Evolutionary conservation across 2,797 vertebrate species (phyloP).

Genomic region (Caiman crocodilus): DNA sequence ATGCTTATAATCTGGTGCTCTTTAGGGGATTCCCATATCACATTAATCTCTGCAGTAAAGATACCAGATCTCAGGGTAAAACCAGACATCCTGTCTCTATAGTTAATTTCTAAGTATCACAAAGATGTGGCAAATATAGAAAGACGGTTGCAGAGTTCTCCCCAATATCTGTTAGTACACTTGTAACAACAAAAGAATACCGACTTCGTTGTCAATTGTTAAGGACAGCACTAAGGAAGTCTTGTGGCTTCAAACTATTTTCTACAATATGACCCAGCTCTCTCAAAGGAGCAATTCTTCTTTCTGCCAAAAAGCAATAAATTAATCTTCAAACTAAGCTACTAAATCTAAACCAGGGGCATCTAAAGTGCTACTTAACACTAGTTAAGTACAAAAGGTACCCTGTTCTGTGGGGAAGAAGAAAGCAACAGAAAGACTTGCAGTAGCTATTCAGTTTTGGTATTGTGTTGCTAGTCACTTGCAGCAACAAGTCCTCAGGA

Average conservation of each 20-base stretch:
- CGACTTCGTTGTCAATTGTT: not conserved
- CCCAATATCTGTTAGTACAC: not conserved
- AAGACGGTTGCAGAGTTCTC: not conserved
- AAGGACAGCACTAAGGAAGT: not conserved
- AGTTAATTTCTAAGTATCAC: not conserved
- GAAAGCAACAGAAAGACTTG: not conserved
- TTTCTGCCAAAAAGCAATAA: not conserved
- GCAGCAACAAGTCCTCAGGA: not conserved
- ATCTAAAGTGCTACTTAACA: not conserved
- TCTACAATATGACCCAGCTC: not conserved
- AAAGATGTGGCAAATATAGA: not conserved
- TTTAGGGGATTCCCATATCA: not conserved
- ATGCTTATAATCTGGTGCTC: not conserved
- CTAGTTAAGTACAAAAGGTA: not conserved
- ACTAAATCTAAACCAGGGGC: not conserved
- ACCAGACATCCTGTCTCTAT: not conserved
- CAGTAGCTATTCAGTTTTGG: not conserved
- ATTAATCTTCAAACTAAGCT: constrained; percentile 24
- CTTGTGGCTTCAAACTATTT: not conserved
- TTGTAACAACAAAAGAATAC: not conserved
- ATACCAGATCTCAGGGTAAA: not conserved
- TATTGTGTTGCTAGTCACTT: too few species aligned
- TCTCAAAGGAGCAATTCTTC: constrained; percentile 1
- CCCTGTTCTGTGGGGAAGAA: not conserved
- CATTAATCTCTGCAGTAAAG: not conserved